phyloP scores from a whole-genome alignment of 2,797 vertebrate genomes.

The Smutsia gigantea region DNA sequence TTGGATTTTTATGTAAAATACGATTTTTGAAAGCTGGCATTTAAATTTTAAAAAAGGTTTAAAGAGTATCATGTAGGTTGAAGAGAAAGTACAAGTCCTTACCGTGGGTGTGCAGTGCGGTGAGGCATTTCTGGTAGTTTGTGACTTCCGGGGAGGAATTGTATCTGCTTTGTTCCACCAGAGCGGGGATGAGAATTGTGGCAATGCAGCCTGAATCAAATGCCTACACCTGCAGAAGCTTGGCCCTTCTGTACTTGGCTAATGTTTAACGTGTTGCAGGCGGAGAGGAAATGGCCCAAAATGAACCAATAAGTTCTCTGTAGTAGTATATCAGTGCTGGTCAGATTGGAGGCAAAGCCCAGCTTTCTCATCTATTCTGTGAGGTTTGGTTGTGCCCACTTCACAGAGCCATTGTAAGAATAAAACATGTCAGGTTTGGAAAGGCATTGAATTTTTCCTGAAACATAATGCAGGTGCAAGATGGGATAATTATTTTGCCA shows the following conservation, averaged over 20 bases:
- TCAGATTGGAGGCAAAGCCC: background rate
- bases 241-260: background rate
- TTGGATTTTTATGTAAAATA: background rate
- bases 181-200: background rate
- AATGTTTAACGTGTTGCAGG: background rate
- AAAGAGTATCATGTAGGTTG: background rate
- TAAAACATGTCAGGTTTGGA: background rate
- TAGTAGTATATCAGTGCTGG: background rate
- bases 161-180: background rate
- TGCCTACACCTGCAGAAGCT: background rate
- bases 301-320: background rate
- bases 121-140: no score
- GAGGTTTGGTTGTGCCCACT: background rate
- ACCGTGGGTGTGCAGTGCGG: background rate
- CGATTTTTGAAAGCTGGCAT: background rate
- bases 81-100: background rate
- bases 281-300: background rate
- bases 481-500: background rate
- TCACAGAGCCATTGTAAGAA: background rate
- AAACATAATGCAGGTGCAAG: background rate
- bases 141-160: background rate
- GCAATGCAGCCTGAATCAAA: background rate
- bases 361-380: background rate
- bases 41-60: background rate
- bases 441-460: background rate